Evolutionary conservation across 1,140 invertebrate genomes (phyloP).

Genomic region (Habropoda laboriosa): DNA sequence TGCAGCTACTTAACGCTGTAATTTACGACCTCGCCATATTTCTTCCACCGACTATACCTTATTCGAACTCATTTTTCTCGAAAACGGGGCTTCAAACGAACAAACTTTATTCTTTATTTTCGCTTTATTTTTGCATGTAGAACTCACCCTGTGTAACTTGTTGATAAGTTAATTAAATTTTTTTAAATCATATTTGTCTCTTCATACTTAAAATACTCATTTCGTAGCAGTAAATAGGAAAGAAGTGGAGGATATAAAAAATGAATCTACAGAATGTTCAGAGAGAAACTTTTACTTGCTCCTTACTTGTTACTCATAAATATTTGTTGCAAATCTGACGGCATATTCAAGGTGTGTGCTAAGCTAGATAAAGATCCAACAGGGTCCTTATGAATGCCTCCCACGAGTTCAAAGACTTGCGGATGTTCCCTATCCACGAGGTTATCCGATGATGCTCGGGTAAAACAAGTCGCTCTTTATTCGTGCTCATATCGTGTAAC

Average conservation of each 20-base stretch:
- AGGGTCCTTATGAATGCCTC: background rate
- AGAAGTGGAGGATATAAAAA: background rate
- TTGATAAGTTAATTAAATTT: too few species aligned
- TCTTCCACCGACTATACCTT: too few species aligned
- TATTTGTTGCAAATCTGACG: background rate
- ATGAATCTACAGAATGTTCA: background rate
- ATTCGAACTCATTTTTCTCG: too few species aligned
- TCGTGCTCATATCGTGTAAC: background rate
- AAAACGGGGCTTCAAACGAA: too few species aligned
- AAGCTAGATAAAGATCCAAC: slow-evolving; percentile 22
- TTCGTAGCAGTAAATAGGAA: background rate
- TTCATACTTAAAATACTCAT: background rate
- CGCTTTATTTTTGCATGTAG: too few species aligned
- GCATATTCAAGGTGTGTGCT: background rate
- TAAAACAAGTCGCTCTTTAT: slow-evolving; percentile 17
- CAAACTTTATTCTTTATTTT: too few species aligned
- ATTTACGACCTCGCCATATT: too few species aligned
- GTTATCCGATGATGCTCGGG: slow-evolving; percentile 1
- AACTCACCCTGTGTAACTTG: too few species aligned
- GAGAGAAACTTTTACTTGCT: background rate
- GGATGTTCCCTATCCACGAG: background rate
- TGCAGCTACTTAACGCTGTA: too few species aligned
- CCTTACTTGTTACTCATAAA: background rate
- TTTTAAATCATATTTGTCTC: too few species aligned
- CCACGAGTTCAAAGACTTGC: slow-evolving; percentile 1